Base-by-base conservation (phyloP, 2,797 vertebrate genomes). In the Chromis chromis region DNA sequence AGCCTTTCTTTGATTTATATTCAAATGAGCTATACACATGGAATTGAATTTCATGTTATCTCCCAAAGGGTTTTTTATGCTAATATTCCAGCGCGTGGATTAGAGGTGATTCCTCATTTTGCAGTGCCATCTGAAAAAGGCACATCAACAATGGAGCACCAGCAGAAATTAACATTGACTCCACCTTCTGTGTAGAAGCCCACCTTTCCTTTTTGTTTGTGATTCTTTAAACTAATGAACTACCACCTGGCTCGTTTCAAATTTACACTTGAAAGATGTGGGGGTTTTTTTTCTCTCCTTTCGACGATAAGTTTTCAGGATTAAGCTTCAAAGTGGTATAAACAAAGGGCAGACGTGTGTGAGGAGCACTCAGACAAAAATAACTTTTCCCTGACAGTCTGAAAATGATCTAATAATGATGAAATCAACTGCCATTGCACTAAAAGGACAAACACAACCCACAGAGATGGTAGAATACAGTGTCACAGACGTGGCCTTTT, bases 21-120 rank as follows among this genome's bases (percentile, higher is more conserved):
- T 88, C 68, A 88, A 86, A 91, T 86, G 78, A 86, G 86, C 49
- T 52, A 13, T 59, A 66, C 33, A 73, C 55, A 76, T 57, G 55
- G 77, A 89, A 91, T 79, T 72, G 52, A 66, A 85, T 87, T 89
- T 77, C 64, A 73, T 63, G 63, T 86, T 65, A 85, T 88, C 86
- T 82, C 69, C 70, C 76, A 33, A 64, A 66, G 80, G 78, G 27
- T 60, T 80, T 70, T 65, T 79, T 53, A 33, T 70, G 59, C 72
- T 74, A 82, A 82, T 86, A 74, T 85, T 80, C 48, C 56, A 70
- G 44, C 59, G 33, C 44, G 25, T 60, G 67, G 36, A 83, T 79
- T 61, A 61, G 70, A 84, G 65, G 65, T 55, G 55, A 82, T 65
- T 74, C 60, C 61, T 89, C 65, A 65, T 83, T 84, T 72, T 79